Evolutionary conservation across 2,888 invertebrate species (phyloP).

Genomic region (Drosophila rellima): DNA sequence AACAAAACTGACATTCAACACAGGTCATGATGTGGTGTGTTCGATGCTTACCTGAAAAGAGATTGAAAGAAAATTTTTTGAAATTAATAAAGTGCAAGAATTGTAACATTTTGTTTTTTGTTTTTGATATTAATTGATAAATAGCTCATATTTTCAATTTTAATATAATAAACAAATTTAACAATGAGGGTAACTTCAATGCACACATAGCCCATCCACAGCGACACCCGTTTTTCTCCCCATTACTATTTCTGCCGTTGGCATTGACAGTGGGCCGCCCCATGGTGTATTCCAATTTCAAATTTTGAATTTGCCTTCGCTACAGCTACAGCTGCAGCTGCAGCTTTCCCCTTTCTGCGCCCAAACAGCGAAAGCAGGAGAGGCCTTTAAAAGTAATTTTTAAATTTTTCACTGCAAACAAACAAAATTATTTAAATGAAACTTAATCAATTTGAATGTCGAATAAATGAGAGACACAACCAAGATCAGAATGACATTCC

Average conservation of each 20-base stretch:
- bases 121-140: too few relatives aligned
- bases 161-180: not conserved
- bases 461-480: too few relatives aligned
- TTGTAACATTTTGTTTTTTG: not conserved
- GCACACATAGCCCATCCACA: not conserved
- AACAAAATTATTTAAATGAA: not conserved
- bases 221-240: constrained; percentile 22
- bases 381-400: constrained; percentile 65
- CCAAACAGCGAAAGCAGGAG: constrained; percentile 33
- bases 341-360: constrained; percentile 26
- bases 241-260: constrained; percentile 41
- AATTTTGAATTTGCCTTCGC: constrained; percentile 19
- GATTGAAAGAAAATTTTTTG: constrained; percentile 21
- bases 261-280: constrained; percentile 55
- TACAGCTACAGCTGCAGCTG: constrained; percentile 22
- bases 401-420: constrained; percentile 52
- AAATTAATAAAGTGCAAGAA: constrained; percentile 22
- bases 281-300: constrained; percentile 25
- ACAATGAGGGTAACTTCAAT: constrained; percentile 33
- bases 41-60: constrained; percentile 70
- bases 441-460: too few relatives aligned
- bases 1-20: constrained; percentile 34
- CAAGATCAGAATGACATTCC: too few relatives aligned
- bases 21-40: constrained; percentile 19
- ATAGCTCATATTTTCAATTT: not conserved